Base-by-base conservation (phyloP, 1,140 invertebrate genomes). In the Leptopilina boulardi region DNA sequence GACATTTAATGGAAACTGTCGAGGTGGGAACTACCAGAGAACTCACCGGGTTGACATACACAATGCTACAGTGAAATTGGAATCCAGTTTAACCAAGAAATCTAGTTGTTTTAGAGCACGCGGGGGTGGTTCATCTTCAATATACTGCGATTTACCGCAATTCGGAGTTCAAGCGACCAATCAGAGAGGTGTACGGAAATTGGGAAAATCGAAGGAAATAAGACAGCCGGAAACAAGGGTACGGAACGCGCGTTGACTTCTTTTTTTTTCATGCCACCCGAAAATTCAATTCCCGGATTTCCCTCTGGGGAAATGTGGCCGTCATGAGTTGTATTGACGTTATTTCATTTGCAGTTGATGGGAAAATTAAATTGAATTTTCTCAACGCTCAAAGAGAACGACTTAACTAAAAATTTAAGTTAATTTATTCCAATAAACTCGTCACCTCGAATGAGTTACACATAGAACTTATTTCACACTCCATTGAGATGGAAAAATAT, bases 241-340 rank as follows among this genome's bases (percentile, higher is more conserved):
- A 75, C 74, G 9, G 74, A 51, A 74, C 38, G n/a, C n/a, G n/a
- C n/a, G n/a, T 21, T 73, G 80, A 81, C 47, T 51, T 51, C 4
- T 81, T 81, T 76, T 51, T 81, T 81, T 76, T 81, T 78, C n/a
- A n/a, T n/a, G n/a, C n/a, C n/a, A n/a, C 41, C 66, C 34, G n/a
- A 11, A 18, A 77, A 77, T 80, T 80, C 73, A 80, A 80, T 74
- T 74, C 56, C 26, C 18, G 19, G 54, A 59, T 41, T 66, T 66
- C 59, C 59, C 26, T 66, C 59, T 30, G n/a, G 59, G 59, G 26
- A 66, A 66, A 30, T 30, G 59, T 30, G 23, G 21, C 11, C 23
- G 59, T 30, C 59, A 66, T 66, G 21, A 59, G 54, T 59, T 59
- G 59, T 30, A 30, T 66, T 30, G 21, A 34, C 59, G 26, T 66